phyloP scores from a whole-genome alignment of 35 echinoderm and acorn worm species.

The Apostichopus japonicus region DNA sequence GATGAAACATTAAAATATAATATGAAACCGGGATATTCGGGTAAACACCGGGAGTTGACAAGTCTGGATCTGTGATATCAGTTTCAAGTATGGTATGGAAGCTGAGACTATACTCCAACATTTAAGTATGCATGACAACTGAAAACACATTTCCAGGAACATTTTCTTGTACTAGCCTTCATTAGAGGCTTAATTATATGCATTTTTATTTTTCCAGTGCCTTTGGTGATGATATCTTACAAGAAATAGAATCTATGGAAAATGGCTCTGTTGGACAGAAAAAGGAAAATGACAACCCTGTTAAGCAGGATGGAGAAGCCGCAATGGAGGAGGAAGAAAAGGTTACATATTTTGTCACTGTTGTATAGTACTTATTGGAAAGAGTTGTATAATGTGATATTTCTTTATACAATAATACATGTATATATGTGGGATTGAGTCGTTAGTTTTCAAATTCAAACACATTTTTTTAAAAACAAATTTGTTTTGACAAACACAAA shows the following conservation, averaged over 20 bases:
- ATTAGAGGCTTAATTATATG: neutral
- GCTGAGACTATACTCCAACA: neutral
- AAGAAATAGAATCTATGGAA: constrained; percentile 42
- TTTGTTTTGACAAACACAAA: too few relatives aligned
- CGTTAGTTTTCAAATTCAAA: too few relatives aligned
- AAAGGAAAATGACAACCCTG: neutral
- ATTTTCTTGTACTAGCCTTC: neutral
- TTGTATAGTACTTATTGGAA: neutral
- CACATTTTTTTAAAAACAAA: too few relatives aligned
- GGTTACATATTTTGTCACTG: neutral
- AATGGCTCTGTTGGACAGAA: constrained; percentile 9
- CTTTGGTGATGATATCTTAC: constrained; percentile 35
- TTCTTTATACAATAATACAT: too few relatives aligned
- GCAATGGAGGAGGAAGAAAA: constrained; percentile 1
- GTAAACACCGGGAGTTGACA: too few relatives aligned
- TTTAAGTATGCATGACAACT: neutral
- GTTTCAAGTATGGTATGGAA: neutral
- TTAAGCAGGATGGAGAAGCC: neutral
- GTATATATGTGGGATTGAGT: too few relatives aligned
- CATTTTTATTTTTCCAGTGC: neutral
- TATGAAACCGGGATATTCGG: too few relatives aligned
- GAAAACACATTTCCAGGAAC: neutral
- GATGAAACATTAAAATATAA: too few relatives aligned
- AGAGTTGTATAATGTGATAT: too few relatives aligned
- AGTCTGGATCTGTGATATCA: neutral